phyloP scores from a whole-genome alignment of 1,140 invertebrate species.

The Neotoxoptera formosana region DNA sequence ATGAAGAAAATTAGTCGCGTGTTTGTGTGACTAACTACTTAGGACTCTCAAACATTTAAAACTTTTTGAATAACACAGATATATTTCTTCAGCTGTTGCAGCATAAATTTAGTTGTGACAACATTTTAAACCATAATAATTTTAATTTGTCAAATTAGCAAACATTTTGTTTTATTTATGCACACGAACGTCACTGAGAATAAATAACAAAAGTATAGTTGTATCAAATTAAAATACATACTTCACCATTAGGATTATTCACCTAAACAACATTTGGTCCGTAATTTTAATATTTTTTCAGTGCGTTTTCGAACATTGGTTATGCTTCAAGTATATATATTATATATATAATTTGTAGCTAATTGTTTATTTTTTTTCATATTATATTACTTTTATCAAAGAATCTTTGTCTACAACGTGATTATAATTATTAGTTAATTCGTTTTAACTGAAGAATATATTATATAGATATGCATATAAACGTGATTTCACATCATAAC shows the following conservation, averaged over 20 bases:
- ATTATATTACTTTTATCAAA: neutral
- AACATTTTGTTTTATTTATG: neutral
- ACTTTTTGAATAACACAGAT: neutral
- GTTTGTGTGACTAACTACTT: neutral
- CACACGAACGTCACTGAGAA: neutral
- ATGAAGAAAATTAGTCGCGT: neutral
- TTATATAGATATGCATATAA: too few species aligned
- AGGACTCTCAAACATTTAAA: neutral
- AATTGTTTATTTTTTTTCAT: too few species aligned
- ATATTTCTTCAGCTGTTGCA: neutral
- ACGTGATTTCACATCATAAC: too few species aligned
- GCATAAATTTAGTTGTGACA: neutral
- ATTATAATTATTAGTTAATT: neutral
- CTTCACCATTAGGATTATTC: neutral
- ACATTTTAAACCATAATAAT: slow-evolving; percentile 12
- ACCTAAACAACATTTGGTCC: neutral
- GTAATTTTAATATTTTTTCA: neutral
- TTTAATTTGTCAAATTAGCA: neutral
- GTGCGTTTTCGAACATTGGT: neutral
- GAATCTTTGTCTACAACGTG: neutral
- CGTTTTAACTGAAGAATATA: neutral
- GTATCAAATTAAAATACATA: neutral
- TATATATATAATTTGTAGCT: too few species aligned
- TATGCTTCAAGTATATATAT: neutral
- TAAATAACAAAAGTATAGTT: neutral